phyloP scores from a whole-genome alignment of 2,113 vertebrate species.

The Channa maculata region DNA sequence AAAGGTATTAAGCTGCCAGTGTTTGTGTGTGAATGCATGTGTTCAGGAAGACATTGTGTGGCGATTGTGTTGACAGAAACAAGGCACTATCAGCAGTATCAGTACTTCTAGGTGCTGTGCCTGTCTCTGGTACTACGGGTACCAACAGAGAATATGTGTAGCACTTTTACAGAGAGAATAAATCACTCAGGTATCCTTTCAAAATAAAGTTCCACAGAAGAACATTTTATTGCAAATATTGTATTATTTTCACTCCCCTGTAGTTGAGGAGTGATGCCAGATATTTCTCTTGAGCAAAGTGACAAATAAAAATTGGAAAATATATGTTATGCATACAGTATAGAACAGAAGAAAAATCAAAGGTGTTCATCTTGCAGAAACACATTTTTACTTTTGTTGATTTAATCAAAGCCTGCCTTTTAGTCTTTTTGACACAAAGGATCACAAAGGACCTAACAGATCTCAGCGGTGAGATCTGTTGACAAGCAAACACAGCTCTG shows the following conservation, averaged over 20 bases:
- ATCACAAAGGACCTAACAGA: not conserved
- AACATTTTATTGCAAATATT: too few species aligned
- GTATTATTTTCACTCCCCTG: too few species aligned
- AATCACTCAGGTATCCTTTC: slow-evolving; percentile 5
- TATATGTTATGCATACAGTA: not conserved
- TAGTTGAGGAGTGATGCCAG: too few species aligned
- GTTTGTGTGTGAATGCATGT: slow-evolving; percentile 16
- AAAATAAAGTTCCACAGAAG: not conserved
- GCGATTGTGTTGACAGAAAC: slow-evolving; percentile 61
- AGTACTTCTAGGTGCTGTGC: slow-evolving; percentile 38
- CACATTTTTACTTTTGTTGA: not conserved
- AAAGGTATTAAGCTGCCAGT: slow-evolving; percentile 18
- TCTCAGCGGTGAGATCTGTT: not conserved
- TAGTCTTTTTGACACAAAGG: not conserved
- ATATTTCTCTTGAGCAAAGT: not conserved
- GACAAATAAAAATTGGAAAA: not conserved
- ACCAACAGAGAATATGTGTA: not conserved
- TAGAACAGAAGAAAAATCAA: not conserved
- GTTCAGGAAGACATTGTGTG: slow-evolving; percentile 47
- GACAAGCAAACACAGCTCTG: too few species aligned
- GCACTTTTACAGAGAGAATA: slow-evolving; percentile 3
- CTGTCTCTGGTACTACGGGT: slow-evolving; percentile 54
- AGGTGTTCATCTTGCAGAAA: not conserved
- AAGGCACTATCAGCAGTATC: slow-evolving; percentile 52
- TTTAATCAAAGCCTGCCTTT: too few species aligned